These are phyloP conservation scores for Casuarius casuarius DNA, from an alignment of 2,113 vertebrate species.

Conservation along the genomic window DNA sequence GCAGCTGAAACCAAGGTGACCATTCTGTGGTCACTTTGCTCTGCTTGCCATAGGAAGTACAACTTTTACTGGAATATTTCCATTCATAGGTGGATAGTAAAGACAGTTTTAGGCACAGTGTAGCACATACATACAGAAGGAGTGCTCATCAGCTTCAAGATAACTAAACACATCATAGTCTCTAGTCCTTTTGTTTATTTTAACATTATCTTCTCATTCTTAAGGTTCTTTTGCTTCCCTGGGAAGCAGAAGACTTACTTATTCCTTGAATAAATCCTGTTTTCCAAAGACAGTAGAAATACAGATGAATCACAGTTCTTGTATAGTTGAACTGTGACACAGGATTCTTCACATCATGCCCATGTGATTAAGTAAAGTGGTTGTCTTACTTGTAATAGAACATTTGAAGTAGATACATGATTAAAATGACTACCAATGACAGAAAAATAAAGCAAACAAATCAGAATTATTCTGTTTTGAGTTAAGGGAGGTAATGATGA, in stretches of 20 bases:
- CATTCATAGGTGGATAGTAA: neutral
- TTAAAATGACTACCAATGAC: neutral
- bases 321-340: neutral
- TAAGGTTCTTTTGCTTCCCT: neutral
- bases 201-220: neutral
- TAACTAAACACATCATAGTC: neutral
- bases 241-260: neutral
- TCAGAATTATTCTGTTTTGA: neutral
- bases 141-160: neutral
- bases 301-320: neutral
- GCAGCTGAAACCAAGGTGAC: neutral
- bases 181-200: neutral
- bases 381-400: neutral
- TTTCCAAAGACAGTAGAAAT: neutral
- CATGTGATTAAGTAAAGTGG: neutral
- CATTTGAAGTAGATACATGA: neutral
- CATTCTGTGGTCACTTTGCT: neutral
- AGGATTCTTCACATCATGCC: neutral
- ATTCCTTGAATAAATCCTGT: neutral
- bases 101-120: neutral
- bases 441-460: neutral
- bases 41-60: neutral
- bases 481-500: neutral
- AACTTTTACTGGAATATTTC: neutral
- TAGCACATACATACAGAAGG: neutral